A percentile compares a stretch with the other conserved stretches of the same genome.
phyloP scores from a whole-genome alignment of 2,113 vertebrate species.

The Pachyramphus minor region DNA sequence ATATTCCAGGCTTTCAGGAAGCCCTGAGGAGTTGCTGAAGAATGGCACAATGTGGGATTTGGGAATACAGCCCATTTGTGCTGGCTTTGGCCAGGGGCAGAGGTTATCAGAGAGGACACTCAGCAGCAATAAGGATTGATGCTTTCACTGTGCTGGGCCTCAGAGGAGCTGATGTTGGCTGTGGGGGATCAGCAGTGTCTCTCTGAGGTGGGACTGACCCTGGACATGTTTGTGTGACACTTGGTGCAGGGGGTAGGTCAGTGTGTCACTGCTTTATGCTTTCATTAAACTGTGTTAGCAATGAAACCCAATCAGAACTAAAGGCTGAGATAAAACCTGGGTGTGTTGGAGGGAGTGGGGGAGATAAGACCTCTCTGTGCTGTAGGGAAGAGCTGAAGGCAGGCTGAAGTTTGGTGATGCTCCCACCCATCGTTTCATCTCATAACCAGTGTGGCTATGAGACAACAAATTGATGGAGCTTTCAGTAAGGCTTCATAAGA shows the following conservation, averaged over 20 bases:
- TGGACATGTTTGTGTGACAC: neutral
- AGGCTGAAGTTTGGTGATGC: neutral
- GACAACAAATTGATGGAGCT: neutral
- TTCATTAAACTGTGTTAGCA: neutral
- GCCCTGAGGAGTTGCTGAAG: neutral
- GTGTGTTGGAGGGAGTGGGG: neutral
- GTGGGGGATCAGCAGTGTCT: neutral
- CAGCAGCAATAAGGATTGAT: neutral
- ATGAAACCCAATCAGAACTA: conserved; percentile 42
- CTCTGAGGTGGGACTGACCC: neutral
- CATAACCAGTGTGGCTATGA: rapidly evolving
- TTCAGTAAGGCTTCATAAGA: neutral
- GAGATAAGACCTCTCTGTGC: neutral
- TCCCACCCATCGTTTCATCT: neutral
- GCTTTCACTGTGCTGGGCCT: neutral
- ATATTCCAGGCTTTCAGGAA: neutral
- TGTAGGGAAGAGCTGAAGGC: neutral
- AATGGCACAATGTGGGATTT: neutral
- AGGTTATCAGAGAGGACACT: neutral
- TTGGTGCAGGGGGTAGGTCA: neutral
- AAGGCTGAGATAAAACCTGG: neutral
- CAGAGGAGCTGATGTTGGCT: neutral
- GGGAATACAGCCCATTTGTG: neutral
- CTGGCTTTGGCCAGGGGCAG: neutral
- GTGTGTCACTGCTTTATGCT: neutral